Base-by-base conservation (phyloP, 2,113 vertebrate species). In the Numenius arquata region DNA sequence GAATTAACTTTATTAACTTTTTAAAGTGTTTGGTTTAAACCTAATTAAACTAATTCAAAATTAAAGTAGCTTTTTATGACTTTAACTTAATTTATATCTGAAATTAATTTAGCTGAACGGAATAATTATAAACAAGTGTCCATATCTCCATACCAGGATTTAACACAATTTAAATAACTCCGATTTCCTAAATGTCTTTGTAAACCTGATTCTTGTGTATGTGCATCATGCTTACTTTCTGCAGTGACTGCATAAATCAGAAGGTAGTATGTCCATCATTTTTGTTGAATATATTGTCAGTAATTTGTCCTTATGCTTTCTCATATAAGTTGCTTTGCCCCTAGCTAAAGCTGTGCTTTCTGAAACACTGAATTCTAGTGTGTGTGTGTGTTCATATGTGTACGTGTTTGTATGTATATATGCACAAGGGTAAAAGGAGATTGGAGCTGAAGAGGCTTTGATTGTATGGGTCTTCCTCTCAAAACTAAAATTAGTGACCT, bases 41-140 rank as follows among this genome's bases (percentile, higher is more conserved):
- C n/a, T 89, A 71, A 95, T 91, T 96, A 91, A 93, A 90, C 16
- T 92, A 12, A 87, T 82, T 89, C 41, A 79, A 77, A 91, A 94
- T 96, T 87, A 89, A 89, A 95, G 87, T 85, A 58, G 41, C 34
- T 50, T 93, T 90, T 92, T 73, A 85, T 77, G 15, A 62, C 38
- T 84, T 77, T n/a, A 81, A 7, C 32, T 92, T 73, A 62, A 77
- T 95, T 89, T 83, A 8, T 80, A 81, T 77, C 47, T 77, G 59
- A 85, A 95, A 81, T 81, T 0, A 74, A 71, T 71, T 48, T 59
- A 75, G 23, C 63, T 80, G 79, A 90, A 66, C 38, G 8, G 56
- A 93, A 10, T 86, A 40, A 62, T 68, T 86, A 48, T 94, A 84
- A 93, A 5, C 67, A 83, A 56, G 18, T 52, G 30, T 43, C 58